A percentile compares a stretch with the other conserved stretches of the same genome.
phyloP scores from a whole-genome alignment of 2,797 vertebrate genomes.

The Cirrhinus mrigala region DNA sequence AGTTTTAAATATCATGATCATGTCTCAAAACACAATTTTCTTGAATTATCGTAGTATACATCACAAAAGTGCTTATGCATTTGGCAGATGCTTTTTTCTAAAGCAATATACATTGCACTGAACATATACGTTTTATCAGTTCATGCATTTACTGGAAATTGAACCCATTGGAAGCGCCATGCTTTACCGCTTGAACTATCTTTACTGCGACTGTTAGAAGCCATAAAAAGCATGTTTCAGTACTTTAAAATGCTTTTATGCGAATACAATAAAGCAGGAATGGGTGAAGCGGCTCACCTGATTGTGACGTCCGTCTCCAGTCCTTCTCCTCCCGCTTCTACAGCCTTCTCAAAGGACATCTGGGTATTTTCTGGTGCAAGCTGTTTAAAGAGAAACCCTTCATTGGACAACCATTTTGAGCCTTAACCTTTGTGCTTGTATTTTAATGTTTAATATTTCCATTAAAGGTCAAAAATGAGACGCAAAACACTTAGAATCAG shows the following conservation, averaged over 20 bases:
- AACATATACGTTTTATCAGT: not conserved
- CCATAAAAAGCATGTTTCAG: not conserved
- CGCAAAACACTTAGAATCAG: not conserved
- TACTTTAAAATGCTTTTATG: not conserved
- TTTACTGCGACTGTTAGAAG: not conserved
- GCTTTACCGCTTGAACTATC: not conserved
- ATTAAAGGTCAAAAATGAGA: not conserved
- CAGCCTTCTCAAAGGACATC: slow-evolving; percentile 91
- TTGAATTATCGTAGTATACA: not conserved
- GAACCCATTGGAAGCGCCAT: not conserved
- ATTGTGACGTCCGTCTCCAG: slow-evolving; percentile 89
- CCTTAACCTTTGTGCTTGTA: not conserved
- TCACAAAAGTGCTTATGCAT: not conserved
- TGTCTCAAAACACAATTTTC: not conserved
- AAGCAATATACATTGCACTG: not conserved
- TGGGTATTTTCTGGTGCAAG: slow-evolving; percentile 90
- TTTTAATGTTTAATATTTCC: not conserved
- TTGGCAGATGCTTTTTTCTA: not conserved
- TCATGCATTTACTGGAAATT: not conserved
- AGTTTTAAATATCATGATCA: too few relatives aligned
- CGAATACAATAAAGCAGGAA: not conserved
- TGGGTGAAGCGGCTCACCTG: slow-evolving; percentile 77
- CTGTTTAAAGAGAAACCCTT: slow-evolving; percentile 67
- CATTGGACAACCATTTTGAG: not conserved
- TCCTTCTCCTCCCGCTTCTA: slow-evolving; percentile 83